Percentiles rank a stretch among this genome's conserved stretches.
Conservation (phyloP, 2,113 vertebrate species). For the Pollimyrus isidori region DNA sequence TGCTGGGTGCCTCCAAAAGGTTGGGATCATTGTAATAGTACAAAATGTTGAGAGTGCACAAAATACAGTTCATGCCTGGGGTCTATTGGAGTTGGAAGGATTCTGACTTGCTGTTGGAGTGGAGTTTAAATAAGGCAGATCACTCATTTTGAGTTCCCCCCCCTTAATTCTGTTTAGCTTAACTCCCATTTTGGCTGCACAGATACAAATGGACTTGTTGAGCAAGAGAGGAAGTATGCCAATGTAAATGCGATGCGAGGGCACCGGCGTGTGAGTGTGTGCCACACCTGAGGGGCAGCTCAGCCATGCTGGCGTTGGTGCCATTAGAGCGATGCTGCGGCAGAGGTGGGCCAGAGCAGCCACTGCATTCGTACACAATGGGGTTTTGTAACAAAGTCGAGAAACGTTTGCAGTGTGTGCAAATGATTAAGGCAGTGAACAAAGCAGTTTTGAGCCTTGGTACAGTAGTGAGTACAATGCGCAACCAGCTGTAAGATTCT, state of each 20-base stretch:
- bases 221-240: neutral
- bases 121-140: neutral
- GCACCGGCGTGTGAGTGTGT: neutral
- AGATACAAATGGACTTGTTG: neutral
- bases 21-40: neutral
- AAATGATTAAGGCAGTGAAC: constrained; percentile 9
- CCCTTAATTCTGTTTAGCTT: neutral
- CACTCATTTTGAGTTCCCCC: neutral
- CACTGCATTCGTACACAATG: neutral
- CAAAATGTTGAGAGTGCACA: neutral
- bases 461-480: neutral
- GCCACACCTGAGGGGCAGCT: neutral
- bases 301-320: neutral
- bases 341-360: neutral
- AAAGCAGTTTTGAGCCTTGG: neutral
- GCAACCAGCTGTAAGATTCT: neutral
- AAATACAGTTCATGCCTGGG: neutral
- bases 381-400: neutral
- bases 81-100: neutral
- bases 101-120: neutral
- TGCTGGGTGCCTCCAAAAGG: neutral
- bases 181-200: neutral
- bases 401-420: neutral
- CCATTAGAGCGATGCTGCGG: neutral
- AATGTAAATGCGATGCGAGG: neutral